A percentile compares a stretch with the other conserved stretches of the same genome.
These are phyloP conservation scores for Deilephila elpenor DNA, from an alignment of 2,888 invertebrate genomes.

Conservation along the genomic window DNA sequence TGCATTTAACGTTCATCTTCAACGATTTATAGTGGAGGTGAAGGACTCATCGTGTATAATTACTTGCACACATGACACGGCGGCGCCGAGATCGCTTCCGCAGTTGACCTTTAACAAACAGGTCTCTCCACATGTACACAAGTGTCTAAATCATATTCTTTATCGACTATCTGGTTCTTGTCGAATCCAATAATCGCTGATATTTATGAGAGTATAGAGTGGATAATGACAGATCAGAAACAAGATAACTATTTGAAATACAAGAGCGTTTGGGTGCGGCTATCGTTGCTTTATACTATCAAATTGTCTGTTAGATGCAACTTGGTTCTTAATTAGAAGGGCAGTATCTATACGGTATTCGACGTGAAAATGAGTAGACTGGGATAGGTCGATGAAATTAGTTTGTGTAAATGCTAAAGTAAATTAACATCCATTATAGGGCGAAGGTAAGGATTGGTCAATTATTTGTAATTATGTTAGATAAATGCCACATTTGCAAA, in stretches of 20 bases:
- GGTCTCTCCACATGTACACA: conserved; percentile 26
- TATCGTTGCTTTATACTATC: neutral
- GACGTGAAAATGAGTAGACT: neutral
- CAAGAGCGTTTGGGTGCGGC: neutral
- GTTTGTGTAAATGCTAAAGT: conserved; percentile 17
- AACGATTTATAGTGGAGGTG: conserved; percentile 23
- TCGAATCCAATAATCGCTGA: neutral
- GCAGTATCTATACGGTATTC: neutral
- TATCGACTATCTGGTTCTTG: conserved; percentile 4
- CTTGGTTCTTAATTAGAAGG: neutral
- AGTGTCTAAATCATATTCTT: neutral
- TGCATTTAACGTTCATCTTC: conserved; percentile 1
- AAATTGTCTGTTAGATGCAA: conserved; percentile 7
- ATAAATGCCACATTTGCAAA: neutral
- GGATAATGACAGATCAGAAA: conserved; percentile 8
- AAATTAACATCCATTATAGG: neutral
- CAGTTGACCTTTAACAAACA: conserved; percentile 42
- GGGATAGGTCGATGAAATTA: conserved; percentile 6
- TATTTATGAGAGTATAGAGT: neutral
- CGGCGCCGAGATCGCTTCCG: conserved; percentile 40
- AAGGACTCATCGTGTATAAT: conserved; percentile 32
- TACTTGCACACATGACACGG: conserved; percentile 39
- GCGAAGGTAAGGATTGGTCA: neutral
- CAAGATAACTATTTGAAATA: conserved; percentile 5
- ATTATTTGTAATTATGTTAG: neutral